Base-by-base conservation (phyloP, 2,888 invertebrate genomes). In the Epinotia brunnichana region DNA sequence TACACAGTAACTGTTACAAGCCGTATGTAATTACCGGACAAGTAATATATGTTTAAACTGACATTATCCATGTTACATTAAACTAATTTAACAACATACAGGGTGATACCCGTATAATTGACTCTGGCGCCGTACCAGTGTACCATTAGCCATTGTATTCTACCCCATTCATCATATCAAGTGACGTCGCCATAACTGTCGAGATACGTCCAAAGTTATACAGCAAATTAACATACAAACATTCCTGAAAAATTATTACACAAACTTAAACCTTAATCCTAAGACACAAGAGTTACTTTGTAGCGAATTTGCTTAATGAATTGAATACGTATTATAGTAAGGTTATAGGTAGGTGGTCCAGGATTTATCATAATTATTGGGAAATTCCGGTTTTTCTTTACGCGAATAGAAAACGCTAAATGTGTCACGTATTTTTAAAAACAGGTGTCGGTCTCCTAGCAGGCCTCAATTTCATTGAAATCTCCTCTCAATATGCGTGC, bases 131-230 rank as follows among this genome's bases (percentile, higher is more conserved):
- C 53, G 57, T 44, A 72, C 72, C 56, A 51, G 51, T 61, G 67
- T 29, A 48, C 67, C 67, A 72, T 72, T 68, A 62, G 54, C 61
- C 39, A 68, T 72, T 71, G 66, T 56, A 41, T 17, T 29, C 54
- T 53, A 29, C 19, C 74, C 67, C 77, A 77, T 75, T 73, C 68
- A 69, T 53, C 75, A 67, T 69, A 76, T 63, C 76, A 75, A 75
- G 74, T 81, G 80, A 81, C 80, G 76, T 76, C 75, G 77, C 79
- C 82, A 80, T 80, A 81, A 79, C 78, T 80, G 79, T 81, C 82
- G 77, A 70, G 76, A 77, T 78, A 80, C 77, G 79, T 82, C 81
- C 81, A 77, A 80, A 81, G 76, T 75, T 66, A 76, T 73, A 64
- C 69, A 44, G 70, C 79, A 64, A 68, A 75, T 74, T 69, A 64